Conservation (phyloP, 1,140 invertebrate genomes). For the Drosophila mauritiana region DNA sequence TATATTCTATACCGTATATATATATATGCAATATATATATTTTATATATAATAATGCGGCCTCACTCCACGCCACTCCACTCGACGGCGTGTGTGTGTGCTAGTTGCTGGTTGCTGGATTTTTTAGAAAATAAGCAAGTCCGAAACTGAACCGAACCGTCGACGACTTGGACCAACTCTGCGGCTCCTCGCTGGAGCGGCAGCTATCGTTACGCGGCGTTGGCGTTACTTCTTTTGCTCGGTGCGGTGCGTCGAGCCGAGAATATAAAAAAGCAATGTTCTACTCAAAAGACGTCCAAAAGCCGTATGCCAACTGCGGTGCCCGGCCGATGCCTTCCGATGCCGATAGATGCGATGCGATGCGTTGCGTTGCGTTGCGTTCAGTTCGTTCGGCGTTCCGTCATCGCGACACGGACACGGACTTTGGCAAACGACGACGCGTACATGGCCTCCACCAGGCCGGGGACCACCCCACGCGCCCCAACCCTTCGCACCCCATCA, state of each 20-base stretch:
- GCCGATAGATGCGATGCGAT: constrained; percentile 68
- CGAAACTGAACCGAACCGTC: constrained; percentile 82
- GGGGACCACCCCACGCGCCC: background rate
- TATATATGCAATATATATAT: constrained; percentile 68
- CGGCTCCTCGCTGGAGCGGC: constrained; percentile 48
- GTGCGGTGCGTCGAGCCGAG: constrained; percentile 76
- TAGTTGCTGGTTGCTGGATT: constrained; percentile 37
- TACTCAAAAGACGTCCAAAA: constrained; percentile 84
- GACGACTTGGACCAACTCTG: constrained; percentile 79
- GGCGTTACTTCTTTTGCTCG: constrained; percentile 64
- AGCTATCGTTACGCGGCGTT: constrained; percentile 36
- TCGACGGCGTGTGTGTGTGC: constrained; percentile 51
- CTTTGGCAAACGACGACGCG: constrained; percentile 41
- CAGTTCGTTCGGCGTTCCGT: constrained; percentile 80
- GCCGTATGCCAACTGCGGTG: constrained; percentile 83
- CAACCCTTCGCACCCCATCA: constrained; percentile 16
- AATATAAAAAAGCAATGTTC: constrained; percentile 85
- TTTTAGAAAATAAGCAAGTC: constrained; percentile 83
- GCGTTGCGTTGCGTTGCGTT: constrained; percentile 47
- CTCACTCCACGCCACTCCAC: constrained; percentile 42
- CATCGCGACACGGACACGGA: constrained; percentile 60
- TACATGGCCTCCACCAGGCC: constrained; percentile 30
- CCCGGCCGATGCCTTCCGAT: constrained; percentile 71
- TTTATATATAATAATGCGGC: constrained; percentile 77
- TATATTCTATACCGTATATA: constrained; percentile 66